Percentiles rank a stretch among this genome's conserved stretches.
These are phyloP conservation scores for Pagetopsis macropterus DNA, from an alignment of 2,797 vertebrate genomes.

Conservation along the genomic window DNA sequence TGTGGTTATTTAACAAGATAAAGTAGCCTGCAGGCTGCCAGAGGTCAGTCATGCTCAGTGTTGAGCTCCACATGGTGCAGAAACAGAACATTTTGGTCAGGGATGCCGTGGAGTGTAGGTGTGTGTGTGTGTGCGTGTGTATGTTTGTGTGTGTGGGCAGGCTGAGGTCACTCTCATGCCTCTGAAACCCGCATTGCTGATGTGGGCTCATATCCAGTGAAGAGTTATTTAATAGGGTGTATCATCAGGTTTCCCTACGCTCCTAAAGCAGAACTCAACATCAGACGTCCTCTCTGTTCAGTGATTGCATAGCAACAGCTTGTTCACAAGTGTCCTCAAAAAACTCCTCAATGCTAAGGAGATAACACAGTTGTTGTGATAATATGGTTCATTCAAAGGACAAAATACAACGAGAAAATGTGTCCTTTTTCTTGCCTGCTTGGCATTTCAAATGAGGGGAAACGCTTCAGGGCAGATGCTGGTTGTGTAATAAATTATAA, in stretches of 20 bases:
- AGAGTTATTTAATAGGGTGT: conserved; percentile 67
- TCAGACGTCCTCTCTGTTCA: conserved; percentile 12
- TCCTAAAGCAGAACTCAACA: conserved; percentile 23
- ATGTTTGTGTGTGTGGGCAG: conserved; percentile 26
- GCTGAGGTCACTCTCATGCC: conserved; percentile 73
- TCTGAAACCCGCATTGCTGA: conserved; percentile 80
- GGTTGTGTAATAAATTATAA: conserved; percentile 63
- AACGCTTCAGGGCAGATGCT: conserved; percentile 55
- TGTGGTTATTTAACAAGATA: conserved; percentile 21
- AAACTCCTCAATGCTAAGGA: conserved; percentile 16
- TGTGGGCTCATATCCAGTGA: conserved; percentile 74
- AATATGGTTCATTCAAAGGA: conserved; percentile 30
- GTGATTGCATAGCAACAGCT: conserved; percentile 61
- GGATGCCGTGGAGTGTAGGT: conserved; percentile 48
- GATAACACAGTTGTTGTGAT: conserved; percentile 1
- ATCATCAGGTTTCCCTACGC: conserved; percentile 66
- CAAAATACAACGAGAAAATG: conserved; percentile 22
- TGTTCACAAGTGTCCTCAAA: conserved; percentile 61
- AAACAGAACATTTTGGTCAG: conserved; percentile 50
- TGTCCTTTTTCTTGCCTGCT: conserved; percentile 12
- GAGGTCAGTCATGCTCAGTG: conserved; percentile 38
- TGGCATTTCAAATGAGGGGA: conserved; percentile 32
- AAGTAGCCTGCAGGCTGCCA: conserved; percentile 26
- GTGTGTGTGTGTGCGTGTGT: background rate
- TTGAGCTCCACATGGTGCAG: conserved; percentile 52